Percentiles rank a stretch among this genome's conserved stretches.
phyloP scores from a whole-genome alignment of 2,113 vertebrate species.

The Rana temporaria region DNA sequence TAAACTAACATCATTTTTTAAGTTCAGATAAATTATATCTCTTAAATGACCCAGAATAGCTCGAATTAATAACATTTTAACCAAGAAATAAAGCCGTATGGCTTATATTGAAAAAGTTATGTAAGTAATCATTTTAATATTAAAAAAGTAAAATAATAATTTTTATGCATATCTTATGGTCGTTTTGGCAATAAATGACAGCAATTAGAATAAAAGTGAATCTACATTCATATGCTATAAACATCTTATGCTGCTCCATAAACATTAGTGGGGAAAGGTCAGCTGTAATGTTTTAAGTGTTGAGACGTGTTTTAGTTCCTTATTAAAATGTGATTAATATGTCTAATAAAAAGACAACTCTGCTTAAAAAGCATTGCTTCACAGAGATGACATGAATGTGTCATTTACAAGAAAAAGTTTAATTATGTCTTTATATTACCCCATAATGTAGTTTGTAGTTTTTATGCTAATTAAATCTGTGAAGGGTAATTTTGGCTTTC shows the following conservation, averaged over 20 bases:
- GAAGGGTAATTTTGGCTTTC: conserved; percentile 14
- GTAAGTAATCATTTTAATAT: conserved; percentile 20
- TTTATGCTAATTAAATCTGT: conserved; percentile 31
- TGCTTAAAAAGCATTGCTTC: conserved; percentile 16
- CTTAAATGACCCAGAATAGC: too few species aligned
- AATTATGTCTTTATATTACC: conserved; percentile 43
- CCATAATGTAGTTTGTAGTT: conserved; percentile 7
- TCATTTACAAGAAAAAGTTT: conserved; percentile 24
- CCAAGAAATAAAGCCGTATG: neutral
- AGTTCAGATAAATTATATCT: too few species aligned
- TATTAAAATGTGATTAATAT: conserved; percentile 45
- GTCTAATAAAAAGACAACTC: conserved; percentile 45
- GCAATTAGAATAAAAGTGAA: conserved; percentile 35
- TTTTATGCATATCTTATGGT: conserved; percentile 6
- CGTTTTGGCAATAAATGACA: conserved; percentile 18
- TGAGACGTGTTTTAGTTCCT: conserved; percentile 33
- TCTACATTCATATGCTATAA: conserved; percentile 26
- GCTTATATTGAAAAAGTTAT: neutral
- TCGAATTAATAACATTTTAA: neutral
- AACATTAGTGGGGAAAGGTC: conserved; percentile 45
- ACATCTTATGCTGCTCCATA: conserved; percentile 31
- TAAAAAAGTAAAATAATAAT: conserved; percentile 22
- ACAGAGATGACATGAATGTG: conserved; percentile 14
- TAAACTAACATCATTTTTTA: too few species aligned
- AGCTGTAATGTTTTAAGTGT: conserved; percentile 33